Percentiles rank a stretch among this genome's conserved stretches.
phyloP scores from a whole-genome alignment of 2,113 vertebrate species.

The Sus scrofa region T2T-Sscrofa CM000820.6:76317001-76317500 shows the following conservation, averaged over 20 bases:
- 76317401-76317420: neutral
- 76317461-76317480: slow-evolving; percentile 22
- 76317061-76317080: neutral
- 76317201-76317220: neutral
- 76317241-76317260: slow-evolving; percentile 52
- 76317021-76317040: slow-evolving; percentile 19
- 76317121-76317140: neutral
- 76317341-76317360: slow-evolving; percentile 14
- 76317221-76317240: neutral
- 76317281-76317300: neutral
- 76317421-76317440: slow-evolving; percentile 47
- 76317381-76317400: neutral
- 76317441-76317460: slow-evolving; percentile 13
- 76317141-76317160: neutral
- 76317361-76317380: slow-evolving; percentile 18
- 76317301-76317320: neutral
- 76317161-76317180: slow-evolving; percentile 39
- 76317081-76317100: neutral
- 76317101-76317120: slow-evolving; percentile 58
- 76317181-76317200: slow-evolving; percentile 17
- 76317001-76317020: neutral
- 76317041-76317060: neutral
- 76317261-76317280: neutral
- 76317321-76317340: neutral
- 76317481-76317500: slow-evolving; percentile 34